Evolutionary conservation across 2,888 invertebrate species (phyloP).

Genomic region (Napeogenes sylphis): DNA sequence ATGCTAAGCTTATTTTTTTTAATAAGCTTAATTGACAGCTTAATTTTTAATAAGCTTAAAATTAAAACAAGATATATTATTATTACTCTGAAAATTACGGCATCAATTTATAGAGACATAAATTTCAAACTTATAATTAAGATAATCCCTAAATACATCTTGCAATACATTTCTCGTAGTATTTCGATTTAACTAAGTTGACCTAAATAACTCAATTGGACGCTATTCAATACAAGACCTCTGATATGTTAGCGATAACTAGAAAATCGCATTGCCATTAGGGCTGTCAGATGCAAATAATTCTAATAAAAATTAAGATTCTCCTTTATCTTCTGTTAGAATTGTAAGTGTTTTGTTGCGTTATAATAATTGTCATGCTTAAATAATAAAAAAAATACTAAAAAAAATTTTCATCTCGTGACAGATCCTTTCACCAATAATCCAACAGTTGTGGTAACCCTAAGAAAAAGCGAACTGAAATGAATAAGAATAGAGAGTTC

Average conservation of each 20-base stretch:
- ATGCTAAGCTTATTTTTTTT: no score
- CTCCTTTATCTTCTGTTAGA: no score
- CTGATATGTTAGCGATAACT: slow-evolving; percentile 3
- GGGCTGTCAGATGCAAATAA: neutral
- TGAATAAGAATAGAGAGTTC: slow-evolving; percentile 21
- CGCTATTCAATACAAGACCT: slow-evolving; percentile 1
- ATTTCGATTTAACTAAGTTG: neutral
- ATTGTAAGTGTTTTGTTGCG: no score
- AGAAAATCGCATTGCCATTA: neutral
- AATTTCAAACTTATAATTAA: slow-evolving; percentile 8
- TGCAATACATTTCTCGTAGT: neutral
- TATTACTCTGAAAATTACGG: neutral
- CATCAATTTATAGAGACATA: slow-evolving; percentile 8
- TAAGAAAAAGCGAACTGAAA: slow-evolving; percentile 9
- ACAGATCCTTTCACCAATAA: neutral
- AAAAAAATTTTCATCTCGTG: no score
- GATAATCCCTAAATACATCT: neutral
- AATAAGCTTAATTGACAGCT: no score
- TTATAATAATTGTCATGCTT: no score
- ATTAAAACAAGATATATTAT: no score
- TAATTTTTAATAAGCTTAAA: no score
- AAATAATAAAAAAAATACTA: no score
- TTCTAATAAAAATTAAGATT: neutral
- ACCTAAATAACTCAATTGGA: slow-evolving; percentile 7
- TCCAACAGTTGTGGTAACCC: slow-evolving; percentile 9